phyloP scores from a whole-genome alignment of 1,140 invertebrate species.

The Dreissena rostriformis region DNA sequence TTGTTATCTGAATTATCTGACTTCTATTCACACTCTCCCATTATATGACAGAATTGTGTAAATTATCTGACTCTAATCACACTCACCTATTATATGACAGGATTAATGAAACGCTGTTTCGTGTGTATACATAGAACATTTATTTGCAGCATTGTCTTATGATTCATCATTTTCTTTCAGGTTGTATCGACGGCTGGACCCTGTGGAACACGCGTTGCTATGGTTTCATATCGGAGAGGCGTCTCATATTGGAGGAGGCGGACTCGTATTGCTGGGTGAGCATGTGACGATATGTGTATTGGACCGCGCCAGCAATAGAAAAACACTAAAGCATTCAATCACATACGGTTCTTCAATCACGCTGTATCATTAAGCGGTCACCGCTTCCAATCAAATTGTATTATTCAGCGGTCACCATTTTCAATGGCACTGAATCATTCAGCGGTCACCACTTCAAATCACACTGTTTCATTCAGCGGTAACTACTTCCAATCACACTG shows the following conservation, averaged over 20 bases:
- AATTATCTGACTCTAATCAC: too few relatives aligned
- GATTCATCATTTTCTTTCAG: not conserved
- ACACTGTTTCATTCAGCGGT: not conserved
- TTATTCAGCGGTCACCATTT: not conserved
- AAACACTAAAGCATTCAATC: too few relatives aligned
- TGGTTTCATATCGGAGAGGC: constrained; percentile 14
- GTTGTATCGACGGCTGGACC: constrained; percentile 21
- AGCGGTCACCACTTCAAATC: not conserved
- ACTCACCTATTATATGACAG: too few relatives aligned
- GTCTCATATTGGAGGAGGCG: constrained; percentile 30
- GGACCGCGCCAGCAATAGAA: not conserved
- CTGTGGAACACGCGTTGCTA: constrained; percentile 3
- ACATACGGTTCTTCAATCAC: too few relatives aligned
- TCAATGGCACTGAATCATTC: not conserved
- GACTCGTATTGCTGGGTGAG: constrained; percentile 43
- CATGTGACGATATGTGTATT: not conserved
- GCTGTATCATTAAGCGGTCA: not conserved
- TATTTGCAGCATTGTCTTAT: too few relatives aligned
- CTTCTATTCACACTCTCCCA: too few relatives aligned
- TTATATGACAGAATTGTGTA: too few relatives aligned
- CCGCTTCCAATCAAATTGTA: not conserved
- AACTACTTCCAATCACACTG: too few relatives aligned
- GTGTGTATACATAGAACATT: too few relatives aligned
- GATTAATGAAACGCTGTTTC: too few relatives aligned
- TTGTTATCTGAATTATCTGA: too few relatives aligned